A percentile compares a stretch with the other conserved stretches of the same genome.
Conservation (phyloP, 2,113 vertebrate species). For the Anthoscopus minutus region DNA sequence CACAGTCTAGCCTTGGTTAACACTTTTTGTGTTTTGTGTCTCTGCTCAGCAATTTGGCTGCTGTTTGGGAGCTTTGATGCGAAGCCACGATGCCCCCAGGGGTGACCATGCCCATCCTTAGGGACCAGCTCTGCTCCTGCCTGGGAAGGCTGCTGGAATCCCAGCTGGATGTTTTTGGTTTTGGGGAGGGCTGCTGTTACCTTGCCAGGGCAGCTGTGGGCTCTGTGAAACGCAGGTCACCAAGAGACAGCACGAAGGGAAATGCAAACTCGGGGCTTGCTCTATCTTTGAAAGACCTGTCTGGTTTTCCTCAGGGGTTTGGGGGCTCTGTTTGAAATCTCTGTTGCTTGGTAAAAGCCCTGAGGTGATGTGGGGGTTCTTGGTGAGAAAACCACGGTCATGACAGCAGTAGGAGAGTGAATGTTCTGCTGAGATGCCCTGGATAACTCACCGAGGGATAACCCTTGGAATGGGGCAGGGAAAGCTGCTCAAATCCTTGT, state of each 20-base stretch:
- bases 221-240: neutral
- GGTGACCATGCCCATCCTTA: neutral
- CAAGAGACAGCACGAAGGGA: neutral
- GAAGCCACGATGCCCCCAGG: neutral
- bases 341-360: neutral
- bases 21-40: neutral
- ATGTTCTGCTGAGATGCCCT: neutral
- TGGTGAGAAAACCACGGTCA: neutral
- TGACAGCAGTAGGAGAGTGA: neutral
- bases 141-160: neutral
- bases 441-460: fast-evolving
- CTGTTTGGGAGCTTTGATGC: neutral
- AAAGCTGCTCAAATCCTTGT: neutral
- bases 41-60: neutral
- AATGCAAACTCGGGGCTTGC: neutral
- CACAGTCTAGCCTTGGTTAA: constrained; percentile 34
- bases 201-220: neutral
- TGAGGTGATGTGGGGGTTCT: neutral
- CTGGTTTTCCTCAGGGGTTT: neutral
- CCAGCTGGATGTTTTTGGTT: neutral
- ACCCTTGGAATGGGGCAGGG: fast-evolving
- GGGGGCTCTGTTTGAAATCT: neutral
- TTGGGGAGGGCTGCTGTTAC: too few species aligned
- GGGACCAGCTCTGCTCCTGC: neutral
- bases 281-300: neutral